Evolutionary conservation across 2,797 vertebrate species (phyloP).

Genomic region (Alca torda): DNA sequence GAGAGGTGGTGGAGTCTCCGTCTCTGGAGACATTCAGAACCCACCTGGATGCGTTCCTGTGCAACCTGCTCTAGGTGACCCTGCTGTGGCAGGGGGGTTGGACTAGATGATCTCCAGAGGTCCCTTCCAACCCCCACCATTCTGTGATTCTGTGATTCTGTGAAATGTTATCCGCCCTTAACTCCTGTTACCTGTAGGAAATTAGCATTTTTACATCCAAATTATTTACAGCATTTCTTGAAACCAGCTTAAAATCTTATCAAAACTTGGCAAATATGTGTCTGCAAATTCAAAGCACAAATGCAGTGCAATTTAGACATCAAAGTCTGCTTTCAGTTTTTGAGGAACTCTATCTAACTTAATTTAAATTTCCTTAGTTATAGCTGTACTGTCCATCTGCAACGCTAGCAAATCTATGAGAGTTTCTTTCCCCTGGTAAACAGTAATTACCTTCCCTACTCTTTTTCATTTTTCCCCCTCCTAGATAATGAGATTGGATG

Average conservation of each 20-base stretch:
- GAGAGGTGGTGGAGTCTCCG: no score
- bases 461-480: not conserved
- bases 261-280: not conserved
- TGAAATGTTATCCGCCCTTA: not conserved
- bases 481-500: not conserved
- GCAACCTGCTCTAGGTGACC: no score
- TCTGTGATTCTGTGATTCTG: no score
- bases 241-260: not conserved
- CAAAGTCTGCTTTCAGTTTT: not conserved
- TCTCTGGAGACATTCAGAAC: no score
- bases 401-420: not conserved
- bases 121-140: no score
- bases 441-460: not conserved
- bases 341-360: not conserved
- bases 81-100: no score
- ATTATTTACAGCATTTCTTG: not conserved
- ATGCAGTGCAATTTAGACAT: not conserved
- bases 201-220: not conserved
- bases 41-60: no score
- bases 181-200: not conserved
- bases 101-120: no score
- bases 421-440: not conserved
- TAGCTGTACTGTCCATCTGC: not conserved
- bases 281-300: not conserved
- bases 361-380: not conserved